Conservation (phyloP, 1,140 invertebrate species). For the Pararge aegeria region DNA sequence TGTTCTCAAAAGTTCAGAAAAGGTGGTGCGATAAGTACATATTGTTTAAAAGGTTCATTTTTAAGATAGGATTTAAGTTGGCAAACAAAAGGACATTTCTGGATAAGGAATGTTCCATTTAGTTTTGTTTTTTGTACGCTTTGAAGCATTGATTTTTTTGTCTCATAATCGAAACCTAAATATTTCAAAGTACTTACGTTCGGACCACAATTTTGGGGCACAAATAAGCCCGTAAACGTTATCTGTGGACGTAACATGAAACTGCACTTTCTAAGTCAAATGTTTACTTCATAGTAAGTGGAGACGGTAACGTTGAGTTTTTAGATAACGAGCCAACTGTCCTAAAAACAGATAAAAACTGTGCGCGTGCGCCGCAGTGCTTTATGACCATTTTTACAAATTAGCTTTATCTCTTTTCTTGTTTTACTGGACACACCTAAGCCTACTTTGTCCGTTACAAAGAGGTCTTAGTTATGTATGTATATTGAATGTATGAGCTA, state of each 20-base stretch:
- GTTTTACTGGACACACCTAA: slow-evolving; percentile 52
- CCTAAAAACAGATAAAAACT: slow-evolving; percentile 64
- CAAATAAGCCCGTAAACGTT: slow-evolving; percentile 60
- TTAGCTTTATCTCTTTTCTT: slow-evolving; percentile 59
- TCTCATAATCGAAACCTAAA: slow-evolving; percentile 50
- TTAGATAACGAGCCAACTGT: slow-evolving; percentile 70
- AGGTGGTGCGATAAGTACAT: slow-evolving; percentile 8
- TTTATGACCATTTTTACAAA: slow-evolving; percentile 61
- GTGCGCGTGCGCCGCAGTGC: slow-evolving; percentile 48
- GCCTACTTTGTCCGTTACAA: not conserved
- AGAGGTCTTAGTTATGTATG: not conserved
- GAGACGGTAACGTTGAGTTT: slow-evolving; percentile 61
- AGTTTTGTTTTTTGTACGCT: slow-evolving; percentile 1
- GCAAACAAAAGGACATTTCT: slow-evolving; percentile 19
- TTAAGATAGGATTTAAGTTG: slow-evolving; percentile 17
- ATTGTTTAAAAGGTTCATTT: slow-evolving; percentile 12
- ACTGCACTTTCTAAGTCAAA: slow-evolving; percentile 78
- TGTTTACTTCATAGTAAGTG: slow-evolving; percentile 69
- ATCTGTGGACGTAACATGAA: slow-evolving; percentile 72
- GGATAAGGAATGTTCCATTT: slow-evolving; percentile 19
- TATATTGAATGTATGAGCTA: not conserved
- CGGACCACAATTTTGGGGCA: slow-evolving; percentile 39
- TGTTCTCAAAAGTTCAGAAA: not conserved
- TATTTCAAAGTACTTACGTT: slow-evolving; percentile 55
- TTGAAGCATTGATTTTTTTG: slow-evolving; percentile 37